Percentiles rank a stretch among this genome's conserved stretches.
Conservation (phyloP, 1,140 invertebrate genomes). For the Chymomyza costata region DNA sequence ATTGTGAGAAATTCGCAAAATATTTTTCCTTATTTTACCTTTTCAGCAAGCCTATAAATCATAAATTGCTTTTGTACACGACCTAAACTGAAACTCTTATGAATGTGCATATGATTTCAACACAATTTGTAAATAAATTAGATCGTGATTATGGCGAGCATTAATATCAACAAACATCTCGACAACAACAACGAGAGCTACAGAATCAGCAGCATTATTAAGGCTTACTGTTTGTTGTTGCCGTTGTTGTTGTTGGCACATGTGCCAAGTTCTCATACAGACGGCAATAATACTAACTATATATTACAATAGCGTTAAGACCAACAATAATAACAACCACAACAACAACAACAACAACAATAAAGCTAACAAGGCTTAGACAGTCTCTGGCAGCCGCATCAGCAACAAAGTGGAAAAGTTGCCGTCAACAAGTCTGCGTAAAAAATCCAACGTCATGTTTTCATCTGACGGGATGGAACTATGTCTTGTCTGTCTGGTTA, state of each 20-base stretch:
- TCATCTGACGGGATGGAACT: no score
- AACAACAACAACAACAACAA: slow-evolving; percentile 35
- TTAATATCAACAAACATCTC: slow-evolving; percentile 58
- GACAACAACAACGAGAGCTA: slow-evolving; percentile 16
- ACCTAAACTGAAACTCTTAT: slow-evolving; percentile 33
- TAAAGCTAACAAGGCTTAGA: slow-evolving; percentile 25
- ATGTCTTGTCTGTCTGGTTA: no score
- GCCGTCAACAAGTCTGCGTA: slow-evolving; percentile 67
- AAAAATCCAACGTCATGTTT: slow-evolving; percentile 40
- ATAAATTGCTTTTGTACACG: slow-evolving; percentile 66
- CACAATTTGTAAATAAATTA: slow-evolving; percentile 73
- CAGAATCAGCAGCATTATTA: slow-evolving; percentile 58
- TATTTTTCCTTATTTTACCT: slow-evolving; percentile 33
- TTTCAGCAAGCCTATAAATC: slow-evolving; percentile 66
- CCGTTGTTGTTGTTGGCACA: slow-evolving; percentile 32
- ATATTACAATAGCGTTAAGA: slow-evolving; percentile 62
- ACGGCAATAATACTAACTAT: slow-evolving; percentile 57
- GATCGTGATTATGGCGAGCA: slow-evolving; percentile 70
- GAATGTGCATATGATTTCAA: slow-evolving; percentile 65
- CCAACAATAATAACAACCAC: slow-evolving; percentile 34
- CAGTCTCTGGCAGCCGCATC: slow-evolving; percentile 9
- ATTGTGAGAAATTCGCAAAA: slow-evolving; percentile 57
- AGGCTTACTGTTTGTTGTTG: slow-evolving; percentile 61
- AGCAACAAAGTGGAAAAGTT: slow-evolving; percentile 28
- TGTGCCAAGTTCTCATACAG: slow-evolving; percentile 26